These are phyloP conservation scores for Lacerta viridis DNA, from an alignment of 2,797 vertebrate genomes.

Conservation along the genomic window DNA sequence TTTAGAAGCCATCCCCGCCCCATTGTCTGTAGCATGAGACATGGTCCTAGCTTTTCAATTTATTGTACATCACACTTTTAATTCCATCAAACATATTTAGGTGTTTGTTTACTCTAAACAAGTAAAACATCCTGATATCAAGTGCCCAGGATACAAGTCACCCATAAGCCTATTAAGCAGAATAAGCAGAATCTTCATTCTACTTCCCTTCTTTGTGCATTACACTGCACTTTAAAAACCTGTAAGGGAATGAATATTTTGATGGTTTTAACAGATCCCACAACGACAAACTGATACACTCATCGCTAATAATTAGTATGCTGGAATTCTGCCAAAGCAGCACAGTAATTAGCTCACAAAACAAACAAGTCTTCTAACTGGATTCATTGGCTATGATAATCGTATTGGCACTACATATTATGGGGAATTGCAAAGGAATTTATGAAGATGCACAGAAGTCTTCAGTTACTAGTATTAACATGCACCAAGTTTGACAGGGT, in stretches of 20 bases:
- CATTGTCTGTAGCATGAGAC: not conserved
- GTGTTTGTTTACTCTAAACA: not conserved
- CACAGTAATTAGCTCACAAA: conserved; percentile 35
- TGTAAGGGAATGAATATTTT: not conserved
- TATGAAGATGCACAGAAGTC: not conserved
- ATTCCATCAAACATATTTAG: not conserved
- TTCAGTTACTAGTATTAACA: not conserved
- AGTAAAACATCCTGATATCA: not conserved
- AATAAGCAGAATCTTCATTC: conserved; percentile 6
- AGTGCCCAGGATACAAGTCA: fast-evolving
- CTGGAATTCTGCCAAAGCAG: conserved; percentile 30
- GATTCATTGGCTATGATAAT: not conserved
- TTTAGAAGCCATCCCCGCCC: not conserved
- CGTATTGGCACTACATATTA: not conserved
- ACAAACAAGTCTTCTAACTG: conserved; percentile 22
- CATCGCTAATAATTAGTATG: conserved; percentile 20
- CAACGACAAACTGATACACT: not conserved
- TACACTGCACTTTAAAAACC: conserved; percentile 20
- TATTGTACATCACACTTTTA: not conserved
- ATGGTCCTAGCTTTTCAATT: not conserved
- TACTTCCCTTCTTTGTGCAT: not conserved
- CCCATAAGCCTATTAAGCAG: not conserved
- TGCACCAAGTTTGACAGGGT: not conserved
- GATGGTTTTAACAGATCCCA: conserved; percentile 6
- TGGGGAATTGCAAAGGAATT: conserved; percentile 16